Evolutionary conservation across 2,888 invertebrate species (phyloP), one percentile per base, ranked within the genome.

Genomic region (Chrysolina haemoptera): DNA sequence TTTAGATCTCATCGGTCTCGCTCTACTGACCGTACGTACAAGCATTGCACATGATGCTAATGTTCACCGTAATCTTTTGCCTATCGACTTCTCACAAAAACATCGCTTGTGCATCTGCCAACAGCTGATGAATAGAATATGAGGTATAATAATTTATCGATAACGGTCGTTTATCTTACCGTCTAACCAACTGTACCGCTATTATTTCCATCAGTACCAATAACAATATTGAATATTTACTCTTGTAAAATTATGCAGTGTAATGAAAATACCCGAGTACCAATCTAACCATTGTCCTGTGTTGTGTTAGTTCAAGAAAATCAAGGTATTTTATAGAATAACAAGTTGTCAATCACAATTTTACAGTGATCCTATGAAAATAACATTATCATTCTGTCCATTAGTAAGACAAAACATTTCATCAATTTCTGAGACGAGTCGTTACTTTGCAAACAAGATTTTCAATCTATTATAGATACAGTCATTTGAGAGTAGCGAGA

Each of bases 91-190:
- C 12, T 55, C 18, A 22, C 14, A 6, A 55, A 22, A 55, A 55
- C 22, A 55, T 20, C 16, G 12, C 16, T 12, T 48, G 16, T 16
- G n/a, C 16, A 10, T 20, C 22, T 55, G 55, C 12, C 55, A 22
- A 11, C 12, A 55, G 20, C 11, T 55, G 55, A 55, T 55, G 48
- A 65, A 65, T 65, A 48, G 48, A 65, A 48, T 65, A 48, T n/a
- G 50, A 40, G 10, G 1, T 46, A 65, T 46, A n/a, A 43, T 22
- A n/a, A 43, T 22, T 65, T 10, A 65, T 27, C n/a, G 10, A 22
- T 65, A 65, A 65, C 65, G 35, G 35, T 65, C 50, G n/a, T 65
- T 65, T n/a, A 48, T 65, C 65, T 41, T 20, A 14, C 20, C 18
- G 43, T 65, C 48, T 27, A n/a, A 18, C 48, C 65, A 65, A 41